Conservation (phyloP, 2,113 vertebrate species). For the Erpornis zantholeuca region DNA sequence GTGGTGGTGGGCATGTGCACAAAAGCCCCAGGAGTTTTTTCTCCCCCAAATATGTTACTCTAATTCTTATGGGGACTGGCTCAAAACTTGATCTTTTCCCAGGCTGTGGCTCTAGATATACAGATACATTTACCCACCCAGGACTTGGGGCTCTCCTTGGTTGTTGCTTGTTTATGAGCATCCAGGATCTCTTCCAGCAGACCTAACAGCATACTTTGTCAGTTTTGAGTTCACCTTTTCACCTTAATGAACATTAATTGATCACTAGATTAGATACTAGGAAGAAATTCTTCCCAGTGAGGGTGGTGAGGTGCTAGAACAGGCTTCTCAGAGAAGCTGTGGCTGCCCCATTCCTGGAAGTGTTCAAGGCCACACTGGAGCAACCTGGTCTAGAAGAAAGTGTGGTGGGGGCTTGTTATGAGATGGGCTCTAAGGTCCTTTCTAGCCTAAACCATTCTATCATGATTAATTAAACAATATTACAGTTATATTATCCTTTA, state of each 20-base stretch:
- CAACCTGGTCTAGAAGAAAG: background rate
- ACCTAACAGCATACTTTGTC: background rate
- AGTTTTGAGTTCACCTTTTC: background rate
- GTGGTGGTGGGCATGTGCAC: background rate
- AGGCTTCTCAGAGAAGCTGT: background rate
- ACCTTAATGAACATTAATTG: background rate
- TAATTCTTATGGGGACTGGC: background rate
- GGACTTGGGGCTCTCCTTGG: background rate
- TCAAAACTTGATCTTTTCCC: background rate
- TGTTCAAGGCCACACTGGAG: background rate
- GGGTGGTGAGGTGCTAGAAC: background rate
- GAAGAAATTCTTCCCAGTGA: background rate
- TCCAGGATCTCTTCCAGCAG: background rate
- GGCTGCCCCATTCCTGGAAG: background rate
- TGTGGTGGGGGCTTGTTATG: background rate
- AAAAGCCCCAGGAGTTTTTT: background rate
- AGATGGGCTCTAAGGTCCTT: background rate
- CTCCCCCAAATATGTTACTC: background rate
- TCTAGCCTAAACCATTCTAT: background rate
- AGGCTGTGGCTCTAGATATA: background rate
- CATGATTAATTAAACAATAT: background rate
- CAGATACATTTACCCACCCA: fast-evolving
- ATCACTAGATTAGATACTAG: background rate
- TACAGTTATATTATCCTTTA: background rate
- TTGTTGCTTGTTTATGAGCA: background rate